Evolutionary conservation across 1,140 invertebrate genomes (phyloP).

Genomic region (Eumeta japonica): DNA sequence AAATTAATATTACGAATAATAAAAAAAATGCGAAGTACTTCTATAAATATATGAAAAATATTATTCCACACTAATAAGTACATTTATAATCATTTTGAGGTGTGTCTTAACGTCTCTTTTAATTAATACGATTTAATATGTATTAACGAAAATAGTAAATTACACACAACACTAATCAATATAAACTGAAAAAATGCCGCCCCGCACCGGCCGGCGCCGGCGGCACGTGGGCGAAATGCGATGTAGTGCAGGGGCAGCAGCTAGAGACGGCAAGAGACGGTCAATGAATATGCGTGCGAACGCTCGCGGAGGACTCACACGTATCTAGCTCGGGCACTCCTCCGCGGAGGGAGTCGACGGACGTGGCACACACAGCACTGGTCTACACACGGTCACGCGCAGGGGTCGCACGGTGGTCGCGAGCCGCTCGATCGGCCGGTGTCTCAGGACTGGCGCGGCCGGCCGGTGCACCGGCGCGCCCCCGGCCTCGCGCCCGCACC

Average conservation of each 20-base stretch:
- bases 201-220: constrained; percentile 18
- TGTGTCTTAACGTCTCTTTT: too few relatives aligned
- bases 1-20: too few relatives aligned
- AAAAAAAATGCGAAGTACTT: too few relatives aligned
- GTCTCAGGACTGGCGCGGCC: constrained; percentile 46
- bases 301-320: constrained; percentile 42
- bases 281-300: too few relatives aligned
- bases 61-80: too few relatives aligned
- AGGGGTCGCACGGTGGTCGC: constrained; percentile 21
- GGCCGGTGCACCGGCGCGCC: constrained; percentile 31
- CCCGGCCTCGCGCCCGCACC: constrained; percentile 31
- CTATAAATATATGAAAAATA: too few relatives aligned
- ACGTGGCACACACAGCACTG: constrained; percentile 21
- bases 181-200: constrained; percentile 41
- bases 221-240: constrained; percentile 18
- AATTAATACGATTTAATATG: too few relatives aligned
- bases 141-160: too few relatives aligned
- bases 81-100: too few relatives aligned
- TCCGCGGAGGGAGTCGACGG: constrained; percentile 25
- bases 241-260: too few relatives aligned
- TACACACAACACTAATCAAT: too few relatives aligned
- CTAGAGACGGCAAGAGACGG: too few relatives aligned
- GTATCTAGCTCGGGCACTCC: constrained; percentile 24
- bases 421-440: constrained; percentile 50
- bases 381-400: constrained; percentile 8